Evolutionary conservation across 2,888 invertebrate species (phyloP), one percentile per base, ranked within the genome.

Genomic region (Philereme transversata): DNA sequence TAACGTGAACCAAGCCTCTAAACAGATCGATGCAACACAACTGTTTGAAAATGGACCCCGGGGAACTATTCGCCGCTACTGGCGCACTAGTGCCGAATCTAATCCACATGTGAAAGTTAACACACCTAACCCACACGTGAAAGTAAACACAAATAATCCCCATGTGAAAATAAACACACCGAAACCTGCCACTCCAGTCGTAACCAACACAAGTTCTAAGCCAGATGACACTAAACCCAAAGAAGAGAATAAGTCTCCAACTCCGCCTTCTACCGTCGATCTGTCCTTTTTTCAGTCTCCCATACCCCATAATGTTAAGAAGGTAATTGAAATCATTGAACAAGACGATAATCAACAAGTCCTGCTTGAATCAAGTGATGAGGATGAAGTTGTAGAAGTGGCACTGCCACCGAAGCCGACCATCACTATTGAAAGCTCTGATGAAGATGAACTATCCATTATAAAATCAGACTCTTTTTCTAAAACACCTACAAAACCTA

Each of bases 341-440:
- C 76, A 82, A 68, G 85, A 87, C 9, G 66, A 71, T 10, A 66
- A 72, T 5, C 70, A 69, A 5, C 67, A 75, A 44, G 76, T 89
- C 60, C 65, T 87, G 38, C 76, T 92, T 35, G 83, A 87, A 64
- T 79, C 90, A 48, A 92, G 92, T 75, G 91, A 90, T 75, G 92
- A 92, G 54, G 92, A 92, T 79, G 92, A 92, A 66, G 92, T 92
- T 10, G 76, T 92, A 62, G 93, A 91, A 75, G 83, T 92, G 36
- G 86, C 80, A n/a, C 66, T 92, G 48, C 90, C 90, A 58, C 88
- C 90, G 4, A 89, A 89, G 71, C 91, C 90, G 0, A 90, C 90
- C 7, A 91, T 92, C 51, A 91, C 88, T 10, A 89, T 92, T 64
- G 92, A 92, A 64, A 92, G 92, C 73, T 92, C 92, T 9, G 92